A percentile compares a stretch with the other conserved stretches of the same genome.
Evolutionary conservation across 2,888 invertebrate genomes (phyloP).

Genomic region (Parnassius apollo): DNA sequence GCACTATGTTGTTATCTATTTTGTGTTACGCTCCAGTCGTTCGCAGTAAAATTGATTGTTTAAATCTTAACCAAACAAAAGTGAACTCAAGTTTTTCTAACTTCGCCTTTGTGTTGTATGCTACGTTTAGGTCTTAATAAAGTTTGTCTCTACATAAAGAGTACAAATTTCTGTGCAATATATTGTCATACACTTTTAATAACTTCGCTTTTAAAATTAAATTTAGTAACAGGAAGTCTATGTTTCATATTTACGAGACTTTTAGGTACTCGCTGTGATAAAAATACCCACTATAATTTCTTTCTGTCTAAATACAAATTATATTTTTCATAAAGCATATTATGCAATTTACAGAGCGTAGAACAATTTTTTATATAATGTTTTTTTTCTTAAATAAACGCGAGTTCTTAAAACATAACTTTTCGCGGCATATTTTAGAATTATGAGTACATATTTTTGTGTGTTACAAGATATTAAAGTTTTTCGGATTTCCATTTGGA

Average conservation of each 20-base stretch:
- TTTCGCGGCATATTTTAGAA: too few relatives aligned
- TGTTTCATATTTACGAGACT: background rate
- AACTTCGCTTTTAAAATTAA: background rate
- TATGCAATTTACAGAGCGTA: too few relatives aligned
- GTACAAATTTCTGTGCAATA: background rate
- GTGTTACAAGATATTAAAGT: too few relatives aligned
- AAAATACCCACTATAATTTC: too few relatives aligned
- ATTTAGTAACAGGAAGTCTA: background rate
- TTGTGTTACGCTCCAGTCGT: slow-evolving; percentile 3
- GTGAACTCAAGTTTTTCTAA: slow-evolving; percentile 1
- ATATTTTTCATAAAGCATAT: too few relatives aligned
- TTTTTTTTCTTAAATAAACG: too few relatives aligned
- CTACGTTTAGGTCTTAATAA: background rate
- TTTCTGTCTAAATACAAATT: too few relatives aligned
- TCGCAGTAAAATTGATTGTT: slow-evolving; percentile 11
- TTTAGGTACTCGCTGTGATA: too few relatives aligned
- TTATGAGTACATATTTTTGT: too few relatives aligned
- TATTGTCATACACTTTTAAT: slow-evolving; percentile 1
- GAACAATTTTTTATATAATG: too few relatives aligned
- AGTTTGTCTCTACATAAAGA: background rate
- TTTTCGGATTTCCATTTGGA: too few relatives aligned
- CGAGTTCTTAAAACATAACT: too few relatives aligned
- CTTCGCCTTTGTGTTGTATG: background rate
- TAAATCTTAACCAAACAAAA: slow-evolving; percentile 2
- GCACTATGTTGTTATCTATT: slow-evolving; percentile 6